These are phyloP conservation scores for Trissonchulus latispiculum DNA, from an alignment of 2,888 invertebrate species.

Conservation along the genomic window DNA sequence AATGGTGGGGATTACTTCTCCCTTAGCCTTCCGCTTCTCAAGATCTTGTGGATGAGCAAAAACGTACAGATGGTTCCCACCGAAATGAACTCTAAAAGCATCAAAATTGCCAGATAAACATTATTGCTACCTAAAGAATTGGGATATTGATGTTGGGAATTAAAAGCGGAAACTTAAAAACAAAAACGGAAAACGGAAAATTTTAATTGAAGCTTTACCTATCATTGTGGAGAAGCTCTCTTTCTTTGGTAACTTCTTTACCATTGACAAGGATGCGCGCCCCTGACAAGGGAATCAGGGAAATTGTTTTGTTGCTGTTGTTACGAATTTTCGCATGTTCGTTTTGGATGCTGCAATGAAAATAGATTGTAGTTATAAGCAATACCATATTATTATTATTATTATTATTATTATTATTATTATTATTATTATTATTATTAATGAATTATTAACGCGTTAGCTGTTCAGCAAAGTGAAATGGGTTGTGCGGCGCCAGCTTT, in stretches of 20 bases:
- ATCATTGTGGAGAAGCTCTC: slow-evolving; percentile 51
- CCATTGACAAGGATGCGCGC: slow-evolving; percentile 51
- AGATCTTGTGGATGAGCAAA: slow-evolving; percentile 49
- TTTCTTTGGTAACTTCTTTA: slow-evolving; percentile 46
- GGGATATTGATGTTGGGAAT: too few relatives aligned
- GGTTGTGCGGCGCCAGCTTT: too few relatives aligned
- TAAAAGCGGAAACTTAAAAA: too few relatives aligned
- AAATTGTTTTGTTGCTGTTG: slow-evolving; percentile 37
- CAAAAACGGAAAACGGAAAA: too few relatives aligned
- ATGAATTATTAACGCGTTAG: too few relatives aligned
- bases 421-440: too few relatives aligned
- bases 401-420: too few relatives aligned
- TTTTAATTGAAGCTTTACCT: too few relatives aligned
- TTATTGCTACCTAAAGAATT: too few relatives aligned
- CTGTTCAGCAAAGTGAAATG: too few relatives aligned
- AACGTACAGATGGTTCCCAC: slow-evolving; percentile 53
- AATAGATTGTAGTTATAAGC: not conserved
- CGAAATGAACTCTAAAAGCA: slow-evolving; percentile 51
- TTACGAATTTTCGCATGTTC: slow-evolving; percentile 48
- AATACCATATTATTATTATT: too few relatives aligned
- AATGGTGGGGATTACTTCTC: slow-evolving; percentile 40
- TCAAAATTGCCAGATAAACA: too few relatives aligned
- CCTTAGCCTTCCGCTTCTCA: slow-evolving; percentile 36
- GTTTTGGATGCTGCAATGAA: slow-evolving; percentile 47
- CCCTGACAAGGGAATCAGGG: slow-evolving; percentile 44